Conservation (phyloP, 2,113 vertebrate species). For the Pteruthius melanotis region DNA sequence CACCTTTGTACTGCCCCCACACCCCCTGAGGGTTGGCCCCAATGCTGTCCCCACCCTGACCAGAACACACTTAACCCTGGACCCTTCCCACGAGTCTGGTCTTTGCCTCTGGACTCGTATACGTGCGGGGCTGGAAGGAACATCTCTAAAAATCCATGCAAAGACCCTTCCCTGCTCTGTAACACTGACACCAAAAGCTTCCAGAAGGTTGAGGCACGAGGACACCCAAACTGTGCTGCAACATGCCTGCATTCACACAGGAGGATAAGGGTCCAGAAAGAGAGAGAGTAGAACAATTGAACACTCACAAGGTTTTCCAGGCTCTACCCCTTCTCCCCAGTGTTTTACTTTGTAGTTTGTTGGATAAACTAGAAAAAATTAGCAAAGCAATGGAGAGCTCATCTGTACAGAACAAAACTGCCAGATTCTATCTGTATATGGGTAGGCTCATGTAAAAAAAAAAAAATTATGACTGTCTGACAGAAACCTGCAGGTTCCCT, state of each 20-base stretch:
- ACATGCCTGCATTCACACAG: fast-evolving
- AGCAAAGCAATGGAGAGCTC: background rate
- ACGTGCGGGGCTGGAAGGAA: no score
- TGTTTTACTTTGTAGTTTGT: background rate
- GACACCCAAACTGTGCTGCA: no score
- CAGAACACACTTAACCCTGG: no score
- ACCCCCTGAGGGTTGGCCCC: no score
- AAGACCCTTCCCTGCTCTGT: no score
- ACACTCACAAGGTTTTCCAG: background rate
- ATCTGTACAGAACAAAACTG: background rate
- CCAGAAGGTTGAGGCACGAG: no score
- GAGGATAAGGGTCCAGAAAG: fast-evolving
- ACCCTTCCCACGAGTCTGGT: no score
- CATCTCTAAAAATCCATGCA: no score
- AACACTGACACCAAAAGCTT: no score
- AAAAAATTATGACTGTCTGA: background rate
- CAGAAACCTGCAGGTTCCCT: background rate
- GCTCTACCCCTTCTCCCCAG: background rate
- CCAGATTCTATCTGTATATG: background rate
- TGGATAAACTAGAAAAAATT: background rate
- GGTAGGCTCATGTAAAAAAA: background rate
- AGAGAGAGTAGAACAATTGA: background rate
- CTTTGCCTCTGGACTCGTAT: no score
- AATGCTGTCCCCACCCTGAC: no score
- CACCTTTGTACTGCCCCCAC: no score